Evolutionary conservation across 2,113 vertebrate species (phyloP), one percentile per base, ranked within the genome.

Genomic region (Tragelaphus buxtoni): DNA sequence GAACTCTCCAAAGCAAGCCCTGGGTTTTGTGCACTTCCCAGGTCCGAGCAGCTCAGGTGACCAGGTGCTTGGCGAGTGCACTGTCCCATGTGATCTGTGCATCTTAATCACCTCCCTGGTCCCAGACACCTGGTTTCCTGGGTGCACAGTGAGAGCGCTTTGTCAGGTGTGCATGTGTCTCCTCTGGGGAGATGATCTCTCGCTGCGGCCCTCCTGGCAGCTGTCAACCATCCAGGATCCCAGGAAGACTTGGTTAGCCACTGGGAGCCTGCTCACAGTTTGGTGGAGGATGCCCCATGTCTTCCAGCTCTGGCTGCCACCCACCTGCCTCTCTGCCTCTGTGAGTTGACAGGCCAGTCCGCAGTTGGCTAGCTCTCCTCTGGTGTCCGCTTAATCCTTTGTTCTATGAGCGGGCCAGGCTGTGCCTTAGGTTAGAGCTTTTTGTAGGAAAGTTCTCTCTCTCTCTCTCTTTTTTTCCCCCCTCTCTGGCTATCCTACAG

Each of bases 101-200:
- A n/a, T 65, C 32, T 65, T 65, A 17, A n/a, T 17, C 7, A n/a
- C 30, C 28, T 17, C 7, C 61, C 32, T 0, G 3, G 61, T 18
- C 16, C 61, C 61, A 65, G 61, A 65, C 32, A 18, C 16, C 16
- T 65, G 32, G 14, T 65, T 65, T 65, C 61, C 61, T n/a, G 61
- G 16, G 32, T 65, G 61, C 1, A 1, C 61, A 65, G 61, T 4
- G 2, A n/a, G 61, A 65, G 30, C 0, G 0, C 30, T 14, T 63
- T 63, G 13, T 63, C 30, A 63, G 30, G 13, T 16, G 30, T 32
- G 30, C 32, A 1, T n/a, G 7, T n/a, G 3, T 32, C 61, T 65
- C 32, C 61, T 65, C 61, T 65, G 32, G 61, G 61, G 32, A n/a
- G 16, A n/a, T 65, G 16, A 65, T 18, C 7, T n/a, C 61, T 65